Evolutionary conservation across 2,113 vertebrate species (phyloP).

Genomic region (Hystrix cristata): DNA sequence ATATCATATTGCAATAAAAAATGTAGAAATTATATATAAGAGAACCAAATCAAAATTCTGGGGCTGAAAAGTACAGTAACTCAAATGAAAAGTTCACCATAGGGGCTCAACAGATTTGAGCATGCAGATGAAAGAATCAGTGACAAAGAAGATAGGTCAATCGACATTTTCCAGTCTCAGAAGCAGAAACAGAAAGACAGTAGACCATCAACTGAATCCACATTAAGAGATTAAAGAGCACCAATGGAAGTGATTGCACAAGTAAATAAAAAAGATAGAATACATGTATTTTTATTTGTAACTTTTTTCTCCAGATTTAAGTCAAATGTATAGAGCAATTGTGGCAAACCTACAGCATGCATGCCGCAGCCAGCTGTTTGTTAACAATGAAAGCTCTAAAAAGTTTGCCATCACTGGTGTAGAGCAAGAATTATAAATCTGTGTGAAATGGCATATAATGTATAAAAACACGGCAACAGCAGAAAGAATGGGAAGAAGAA

Average conservation of each 20-base stretch:
- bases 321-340: background rate
- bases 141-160: background rate
- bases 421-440: background rate
- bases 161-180: background rate
- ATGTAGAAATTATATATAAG: background rate
- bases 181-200: background rate
- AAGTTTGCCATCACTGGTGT: background rate
- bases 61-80: background rate
- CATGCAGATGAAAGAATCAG: background rate
- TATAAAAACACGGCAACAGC: background rate
- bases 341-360: background rate
- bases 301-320: background rate
- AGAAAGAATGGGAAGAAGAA: background rate
- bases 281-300: background rate
- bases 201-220: background rate
- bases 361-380: background rate
- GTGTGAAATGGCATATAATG: background rate
- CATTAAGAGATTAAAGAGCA: conserved; percentile 3
- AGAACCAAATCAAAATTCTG: conserved; percentile 17
- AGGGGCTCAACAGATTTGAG: background rate
- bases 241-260: conserved; percentile 8
- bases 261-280: background rate
- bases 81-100: background rate
- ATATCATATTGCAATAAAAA: background rate
- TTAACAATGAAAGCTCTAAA: background rate